These are phyloP conservation scores for Romanogobio albipinnatus DNA, from an alignment of 2,113 vertebrate genomes.

Conservation along the genomic window DNA sequence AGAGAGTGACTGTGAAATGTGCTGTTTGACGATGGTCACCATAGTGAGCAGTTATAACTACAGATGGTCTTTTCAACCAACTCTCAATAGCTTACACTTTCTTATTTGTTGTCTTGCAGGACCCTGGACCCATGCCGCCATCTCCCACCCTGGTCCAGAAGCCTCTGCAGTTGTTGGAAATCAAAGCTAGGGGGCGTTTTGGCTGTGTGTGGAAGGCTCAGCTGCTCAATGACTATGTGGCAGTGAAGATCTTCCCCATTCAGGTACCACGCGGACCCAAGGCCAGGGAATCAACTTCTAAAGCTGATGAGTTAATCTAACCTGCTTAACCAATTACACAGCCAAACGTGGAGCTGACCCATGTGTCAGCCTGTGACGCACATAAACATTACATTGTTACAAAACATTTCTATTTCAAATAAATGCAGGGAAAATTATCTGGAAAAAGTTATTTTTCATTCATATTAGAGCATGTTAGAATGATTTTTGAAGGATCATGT, in stretches of 20 bases:
- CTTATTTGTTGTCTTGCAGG: constrained; percentile 72
- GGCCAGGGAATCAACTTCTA: constrained; percentile 17
- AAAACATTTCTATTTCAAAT: too few species aligned
- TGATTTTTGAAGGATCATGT: too few species aligned
- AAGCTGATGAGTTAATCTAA: constrained; percentile 41
- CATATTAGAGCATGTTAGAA: too few species aligned
- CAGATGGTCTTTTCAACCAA: neutral
- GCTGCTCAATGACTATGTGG: constrained; percentile 92
- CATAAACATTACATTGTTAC: too few species aligned
- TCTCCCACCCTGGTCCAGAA: constrained; percentile 92
- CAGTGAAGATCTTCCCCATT: constrained; percentile 98
- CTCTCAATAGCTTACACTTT: neutral
- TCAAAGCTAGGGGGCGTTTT: constrained; percentile 96
- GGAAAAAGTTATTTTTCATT: too few species aligned
- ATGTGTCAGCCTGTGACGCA: constrained; percentile 6
- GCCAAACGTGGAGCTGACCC: constrained; percentile 16
- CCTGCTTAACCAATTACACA: constrained; percentile 37
- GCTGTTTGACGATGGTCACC: neutral
- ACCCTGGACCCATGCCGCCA: constrained; percentile 91
- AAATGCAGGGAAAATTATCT: too few species aligned
- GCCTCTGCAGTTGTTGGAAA: constrained; percentile 92
- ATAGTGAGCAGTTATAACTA: neutral
- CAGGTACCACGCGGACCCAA: constrained; percentile 77
- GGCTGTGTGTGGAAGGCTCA: constrained; percentile 99
- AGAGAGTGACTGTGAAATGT: neutral